Base-by-base conservation (phyloP, 2,113 vertebrate species). In the Notechis scutatus region DNA sequence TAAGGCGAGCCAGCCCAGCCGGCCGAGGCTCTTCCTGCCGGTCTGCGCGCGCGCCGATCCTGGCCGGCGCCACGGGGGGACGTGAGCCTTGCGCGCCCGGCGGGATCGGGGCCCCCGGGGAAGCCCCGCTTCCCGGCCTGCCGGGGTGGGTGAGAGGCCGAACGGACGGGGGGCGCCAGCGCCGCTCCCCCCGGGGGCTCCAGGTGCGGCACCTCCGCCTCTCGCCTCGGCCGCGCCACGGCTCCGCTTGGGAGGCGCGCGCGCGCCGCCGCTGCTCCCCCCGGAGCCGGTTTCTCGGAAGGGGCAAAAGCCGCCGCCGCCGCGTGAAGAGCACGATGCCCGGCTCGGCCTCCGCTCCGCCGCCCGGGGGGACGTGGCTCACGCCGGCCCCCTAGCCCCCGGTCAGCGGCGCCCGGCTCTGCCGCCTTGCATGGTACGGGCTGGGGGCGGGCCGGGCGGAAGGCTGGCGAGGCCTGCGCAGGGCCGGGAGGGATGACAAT, bases 291-390 rank as follows among this genome's bases (percentile, higher is more conserved):
- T 55, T 3, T 1, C 18, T 54, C 29, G 18, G 45, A 5, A 34
- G 90, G 64, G 90, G 50, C 64, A 6, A 39, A 42, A 42, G 50
- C 90, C 61, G 24, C 61, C 9, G 59, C 26, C 64, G 29, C 14
- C 26, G 61, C 24, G 5, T 18, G 69, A 81, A 6, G 69, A 39
- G n/a, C 74, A 89, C 94, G 93, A 96, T 95, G 96, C 95, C 91
- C 95, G 94, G 94, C 93, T 61, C 85, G 91, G 92, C 94, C 90
- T 92, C 91, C 89, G 90, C 93, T 12, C 50, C 69, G 6, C 95
- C 92, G 93, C 90, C 47, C 93, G 61, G 90, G 92, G 94, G 21
- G 0, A 9, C 64, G 47, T 18, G 89, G 26, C 45, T 20, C 69
- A 34, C 1, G 34, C 64, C 54, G 93, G 91, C 93, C 54, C 85